Evolutionary conservation across 2,888 invertebrate species (phyloP).

Genomic region (Mystacides longicornis): DNA sequence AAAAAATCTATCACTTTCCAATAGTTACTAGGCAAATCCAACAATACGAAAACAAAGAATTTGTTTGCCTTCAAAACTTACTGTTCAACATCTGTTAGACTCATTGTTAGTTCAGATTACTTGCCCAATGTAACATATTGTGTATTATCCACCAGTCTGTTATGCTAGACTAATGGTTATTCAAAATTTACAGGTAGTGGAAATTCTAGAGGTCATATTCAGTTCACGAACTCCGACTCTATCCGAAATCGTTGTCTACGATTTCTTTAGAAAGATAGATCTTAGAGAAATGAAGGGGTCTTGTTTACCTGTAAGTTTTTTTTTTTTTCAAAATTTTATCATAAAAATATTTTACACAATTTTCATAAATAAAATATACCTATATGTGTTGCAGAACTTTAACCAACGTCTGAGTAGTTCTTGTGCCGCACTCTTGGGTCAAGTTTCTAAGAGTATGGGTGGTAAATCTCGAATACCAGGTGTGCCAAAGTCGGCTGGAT

Average conservation of each 20-base stretch:
- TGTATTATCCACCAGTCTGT: background rate
- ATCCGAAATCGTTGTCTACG: slow-evolving; percentile 74
- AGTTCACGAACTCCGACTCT: slow-evolving; percentile 66
- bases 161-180: no score
- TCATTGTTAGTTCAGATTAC: background rate
- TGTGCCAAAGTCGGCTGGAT: slow-evolving; percentile 31
- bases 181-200: slow-evolving; percentile 63
- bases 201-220: slow-evolving; percentile 72
- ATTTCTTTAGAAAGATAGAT: slow-evolving; percentile 82
- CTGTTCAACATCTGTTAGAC: background rate
- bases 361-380: background rate
- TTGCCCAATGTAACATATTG: background rate
- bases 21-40: no score
- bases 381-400: slow-evolving; percentile 39
- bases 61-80: background rate
- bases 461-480: slow-evolving; percentile 28
- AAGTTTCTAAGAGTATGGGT: slow-evolving; percentile 36
- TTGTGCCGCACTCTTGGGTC: slow-evolving; percentile 41
- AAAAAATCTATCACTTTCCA: no score
- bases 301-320: slow-evolving; percentile 59
- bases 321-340: background rate
- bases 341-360: background rate
- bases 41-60: background rate
- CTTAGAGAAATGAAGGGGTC: slow-evolving; percentile 81
- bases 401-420: slow-evolving; percentile 45